Evolutionary conservation across 2,888 invertebrate genomes (phyloP).

Genomic region (Drosophila recens): DNA sequence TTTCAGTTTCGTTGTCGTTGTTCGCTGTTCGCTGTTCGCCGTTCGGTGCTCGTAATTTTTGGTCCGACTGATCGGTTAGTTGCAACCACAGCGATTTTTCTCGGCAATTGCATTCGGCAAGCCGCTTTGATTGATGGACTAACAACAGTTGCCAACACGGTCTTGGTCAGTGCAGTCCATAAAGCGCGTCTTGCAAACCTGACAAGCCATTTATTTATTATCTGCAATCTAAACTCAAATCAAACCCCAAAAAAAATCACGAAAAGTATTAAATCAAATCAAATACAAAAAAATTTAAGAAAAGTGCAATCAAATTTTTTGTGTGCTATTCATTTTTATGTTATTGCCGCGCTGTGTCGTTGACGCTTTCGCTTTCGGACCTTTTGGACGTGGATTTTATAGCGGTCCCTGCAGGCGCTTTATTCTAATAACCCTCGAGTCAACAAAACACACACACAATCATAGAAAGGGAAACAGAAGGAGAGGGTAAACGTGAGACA

Average conservation of each 20-base stretch:
- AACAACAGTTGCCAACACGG: constrained; percentile 57
- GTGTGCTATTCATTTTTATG: constrained; percentile 49
- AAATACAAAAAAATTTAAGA: background rate
- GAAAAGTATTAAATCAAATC: background rate
- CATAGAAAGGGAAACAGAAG: background rate
- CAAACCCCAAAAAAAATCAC: constrained; percentile 15
- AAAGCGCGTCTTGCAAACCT: constrained; percentile 11
- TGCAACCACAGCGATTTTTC: constrained; percentile 59
- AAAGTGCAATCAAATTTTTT: constrained; percentile 60
- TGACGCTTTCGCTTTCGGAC: constrained; percentile 35
- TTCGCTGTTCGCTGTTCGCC: constrained; percentile 6
- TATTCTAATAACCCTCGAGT: constrained; percentile 55
- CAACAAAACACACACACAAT: constrained; percentile 33
- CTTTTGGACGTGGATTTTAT: constrained; percentile 61
- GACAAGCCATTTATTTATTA: background rate
- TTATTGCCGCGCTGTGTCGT: constrained; percentile 49
- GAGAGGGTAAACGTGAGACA: background rate
- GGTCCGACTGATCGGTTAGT: constrained; percentile 60
- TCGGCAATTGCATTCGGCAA: constrained; percentile 69
- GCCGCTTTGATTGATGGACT: constrained; percentile 67
- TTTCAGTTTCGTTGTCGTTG: constrained; percentile 30
- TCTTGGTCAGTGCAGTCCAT: constrained; percentile 68
- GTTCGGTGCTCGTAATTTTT: constrained; percentile 15
- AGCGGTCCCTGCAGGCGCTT: constrained; percentile 68
- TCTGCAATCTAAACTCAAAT: constrained; percentile 8